Base-by-base conservation (phyloP, 2,888 invertebrate genomes). In the Tipula helvola region DNA sequence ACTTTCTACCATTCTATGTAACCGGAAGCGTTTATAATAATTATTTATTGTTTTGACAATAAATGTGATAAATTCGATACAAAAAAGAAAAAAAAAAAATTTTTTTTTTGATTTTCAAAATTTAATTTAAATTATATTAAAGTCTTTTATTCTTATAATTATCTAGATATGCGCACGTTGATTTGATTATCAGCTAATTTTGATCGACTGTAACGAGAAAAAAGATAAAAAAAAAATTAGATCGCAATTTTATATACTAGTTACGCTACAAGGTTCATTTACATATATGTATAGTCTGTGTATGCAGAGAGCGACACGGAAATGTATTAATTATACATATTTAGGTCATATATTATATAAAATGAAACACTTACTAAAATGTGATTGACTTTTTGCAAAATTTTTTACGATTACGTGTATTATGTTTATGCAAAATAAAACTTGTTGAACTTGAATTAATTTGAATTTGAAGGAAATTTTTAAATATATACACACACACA, bases 1-100 rank as follows among this genome's bases (percentile, higher is more conserved):
- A 96, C 95, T 94, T 96, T 96, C 96, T 96, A 96, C 96, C 96
- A 96, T 96, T 95, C 96, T 96, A 96, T 93, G 93, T 93, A 92
- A 93, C 93, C 93, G 92, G 92, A 92, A 84, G 41, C 39, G 39
- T 84, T 84, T 84, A 16, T 84, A 39, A 39, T 28, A 41, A 39
- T 84, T 71, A 71, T 84, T 84, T 84, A 8, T 84, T 84, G 39
- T 10, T 36, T 28, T n/a, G 36, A 36, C 36, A 36, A 84, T 39
- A 84, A 84, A 84, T 84, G 13, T 39, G 39, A 16, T 71, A 71
- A 71, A 71, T 71, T 71, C 71, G 71, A 28, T 52, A 10, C 4
- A 52, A 52, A 83, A 28, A 28, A 28, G 2, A 28, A 28, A 28
- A 28, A 28, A 28, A 28, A 28, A n/a, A n/a, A n/a, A n/a, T n/a